Evolutionary conservation across 2,797 vertebrate genomes (phyloP).

Genomic region (Tenualosa thibaudeaui): DNA sequence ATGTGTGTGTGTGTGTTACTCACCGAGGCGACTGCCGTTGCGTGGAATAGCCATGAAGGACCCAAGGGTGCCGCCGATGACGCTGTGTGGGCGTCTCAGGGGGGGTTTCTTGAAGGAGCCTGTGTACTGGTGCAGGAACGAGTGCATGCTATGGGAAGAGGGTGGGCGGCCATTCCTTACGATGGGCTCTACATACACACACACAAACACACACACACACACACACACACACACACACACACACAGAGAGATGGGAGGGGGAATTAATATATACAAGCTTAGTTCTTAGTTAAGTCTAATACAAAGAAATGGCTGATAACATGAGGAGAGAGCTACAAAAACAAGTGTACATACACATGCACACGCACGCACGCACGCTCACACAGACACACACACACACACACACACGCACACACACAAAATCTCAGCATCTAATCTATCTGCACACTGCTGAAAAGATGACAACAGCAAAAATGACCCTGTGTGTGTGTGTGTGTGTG

Average conservation of each 20-base stretch:
- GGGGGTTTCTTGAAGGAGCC: conserved; percentile 99
- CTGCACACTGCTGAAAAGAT: neutral
- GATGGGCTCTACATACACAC: conserved; percentile 86
- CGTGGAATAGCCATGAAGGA: conserved; percentile 10
- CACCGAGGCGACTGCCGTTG: conserved; percentile 20
- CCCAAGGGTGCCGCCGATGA: conserved; percentile 1
- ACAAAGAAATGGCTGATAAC: too few species aligned
- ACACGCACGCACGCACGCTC: neutral
- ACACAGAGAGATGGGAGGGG: neutral
- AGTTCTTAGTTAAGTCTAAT: too few species aligned
- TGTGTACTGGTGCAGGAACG: conserved; percentile 98
- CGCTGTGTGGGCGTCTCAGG: conserved; percentile 89
- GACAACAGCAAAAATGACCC: conserved; percentile 10
- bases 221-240: too few species aligned
- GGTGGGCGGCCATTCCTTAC: conserved; percentile 98
- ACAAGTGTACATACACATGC: neutral
- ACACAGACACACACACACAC: neutral
- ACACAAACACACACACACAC: neutral
- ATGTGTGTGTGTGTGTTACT: conserved; percentile 37
- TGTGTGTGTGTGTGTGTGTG: neutral
- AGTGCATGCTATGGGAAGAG: conserved; percentile 98
- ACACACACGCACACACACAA: neutral
- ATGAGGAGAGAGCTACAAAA: too few species aligned
- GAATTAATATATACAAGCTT: too few species aligned
- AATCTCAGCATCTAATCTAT: neutral